A percentile compares a stretch with the other conserved stretches of the same genome.
phyloP scores from a whole-genome alignment of 2,888 invertebrate genomes.

The Apamea monoglypha region DNA sequence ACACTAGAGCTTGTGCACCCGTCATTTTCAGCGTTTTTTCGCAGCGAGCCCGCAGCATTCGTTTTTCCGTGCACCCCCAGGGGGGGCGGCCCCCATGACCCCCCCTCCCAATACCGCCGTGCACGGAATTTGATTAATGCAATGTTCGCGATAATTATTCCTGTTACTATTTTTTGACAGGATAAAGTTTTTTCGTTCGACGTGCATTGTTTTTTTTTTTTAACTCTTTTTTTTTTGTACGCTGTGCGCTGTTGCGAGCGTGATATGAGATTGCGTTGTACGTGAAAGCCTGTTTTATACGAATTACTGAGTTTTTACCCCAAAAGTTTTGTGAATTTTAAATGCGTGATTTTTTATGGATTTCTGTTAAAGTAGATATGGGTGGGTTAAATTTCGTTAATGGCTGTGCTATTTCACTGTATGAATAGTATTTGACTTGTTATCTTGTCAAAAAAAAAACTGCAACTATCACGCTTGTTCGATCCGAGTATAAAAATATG shows the following conservation, averaged over 20 bases:
- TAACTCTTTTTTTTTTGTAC: slow-evolving; percentile 50
- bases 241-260: slow-evolving; percentile 60
- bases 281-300: slow-evolving; percentile 53
- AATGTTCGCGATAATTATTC: slow-evolving; percentile 90
- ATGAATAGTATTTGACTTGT: neutral
- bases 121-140: slow-evolving; percentile 91
- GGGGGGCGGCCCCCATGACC: slow-evolving; percentile 61
- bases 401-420: neutral
- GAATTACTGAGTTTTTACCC: slow-evolving; percentile 46
- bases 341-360: slow-evolving; percentile 31
- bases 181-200: slow-evolving; percentile 83
- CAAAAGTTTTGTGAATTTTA: slow-evolving; percentile 36
- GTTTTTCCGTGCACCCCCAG: slow-evolving; percentile 80
- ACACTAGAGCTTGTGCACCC: slow-evolving; percentile 66
- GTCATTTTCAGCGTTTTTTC: slow-evolving; percentile 87
- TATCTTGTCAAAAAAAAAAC: slow-evolving; percentile 9
- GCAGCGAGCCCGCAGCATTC: slow-evolving; percentile 87
- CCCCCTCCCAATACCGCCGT: slow-evolving; percentile 86
- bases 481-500: slow-evolving; percentile 39
- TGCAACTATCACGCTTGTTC: slow-evolving; percentile 39
- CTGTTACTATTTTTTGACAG: slow-evolving; percentile 90
- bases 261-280: slow-evolving; percentile 63
- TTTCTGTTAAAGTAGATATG: slow-evolving; percentile 5
- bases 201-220: slow-evolving; percentile 74
- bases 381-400: neutral